Percentiles rank a stretch among this genome's conserved stretches.
Conservation (phyloP, 23 tunicate species). For the Halocynthia roretzi region DNA sequence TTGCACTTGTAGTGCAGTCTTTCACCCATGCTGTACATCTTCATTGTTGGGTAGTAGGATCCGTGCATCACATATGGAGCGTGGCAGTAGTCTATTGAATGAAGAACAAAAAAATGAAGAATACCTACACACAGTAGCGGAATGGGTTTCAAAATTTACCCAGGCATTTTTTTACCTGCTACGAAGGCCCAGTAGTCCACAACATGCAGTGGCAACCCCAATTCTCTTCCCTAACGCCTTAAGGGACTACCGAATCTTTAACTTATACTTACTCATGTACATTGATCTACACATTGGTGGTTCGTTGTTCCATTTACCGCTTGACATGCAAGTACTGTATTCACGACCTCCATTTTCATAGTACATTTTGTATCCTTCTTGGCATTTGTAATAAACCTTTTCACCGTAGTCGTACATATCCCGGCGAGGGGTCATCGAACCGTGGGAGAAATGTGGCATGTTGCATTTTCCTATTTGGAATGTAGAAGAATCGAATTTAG, state of each 20-base stretch:
- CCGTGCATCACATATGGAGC: conserved; percentile 6
- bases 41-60: not conserved
- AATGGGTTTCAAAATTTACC: too few species aligned
- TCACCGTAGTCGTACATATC: conserved; percentile 19
- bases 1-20: conserved; percentile 13
- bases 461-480: conserved; percentile 6
- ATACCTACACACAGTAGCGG: not conserved
- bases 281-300: conserved; percentile 17
- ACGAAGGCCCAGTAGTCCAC: too few species aligned
- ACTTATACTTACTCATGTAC: conserved; percentile 2
- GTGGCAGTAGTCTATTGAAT: not conserved
- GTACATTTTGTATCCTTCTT: conserved; percentile 14
- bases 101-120: not conserved
- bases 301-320: conserved; percentile 18
- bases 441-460: conserved; percentile 14
- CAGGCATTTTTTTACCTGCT: too few species aligned
- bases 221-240: too few species aligned
- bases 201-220: too few species aligned
- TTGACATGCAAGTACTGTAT: conserved; percentile 9
- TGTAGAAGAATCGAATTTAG: not conserved
- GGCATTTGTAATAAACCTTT: conserved; percentile 2
- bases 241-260: too few species aligned
- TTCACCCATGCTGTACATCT: conserved; percentile 6
- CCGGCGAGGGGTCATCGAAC: not conserved
- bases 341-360: not conserved